Conservation (phyloP, 2,888 invertebrate species). For the Mantis religiosa region DNA sequence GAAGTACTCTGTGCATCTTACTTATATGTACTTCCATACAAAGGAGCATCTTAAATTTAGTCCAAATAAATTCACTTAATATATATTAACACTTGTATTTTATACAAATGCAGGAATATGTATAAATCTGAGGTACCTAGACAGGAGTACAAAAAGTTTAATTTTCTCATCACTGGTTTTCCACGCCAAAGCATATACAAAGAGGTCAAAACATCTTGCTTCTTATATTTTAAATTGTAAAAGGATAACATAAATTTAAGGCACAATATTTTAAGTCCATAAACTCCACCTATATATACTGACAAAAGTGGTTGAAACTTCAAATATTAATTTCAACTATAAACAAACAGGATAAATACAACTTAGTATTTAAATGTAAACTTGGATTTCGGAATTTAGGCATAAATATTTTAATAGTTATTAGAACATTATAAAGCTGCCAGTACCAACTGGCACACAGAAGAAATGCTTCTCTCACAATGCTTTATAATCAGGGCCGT, state of each 20-base stretch:
- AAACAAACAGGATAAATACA: not conserved
- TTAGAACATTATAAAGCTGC: not conserved
- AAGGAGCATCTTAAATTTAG: not conserved
- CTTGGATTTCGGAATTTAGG: not conserved
- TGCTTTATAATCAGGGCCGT: not conserved
- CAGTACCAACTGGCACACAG: not conserved
- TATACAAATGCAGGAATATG: not conserved
- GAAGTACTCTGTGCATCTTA: not conserved
- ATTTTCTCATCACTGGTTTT: not conserved
- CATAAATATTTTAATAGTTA: not conserved
- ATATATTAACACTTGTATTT: not conserved
- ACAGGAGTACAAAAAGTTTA: not conserved
- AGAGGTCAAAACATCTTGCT: not conserved
- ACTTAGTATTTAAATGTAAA: not conserved
- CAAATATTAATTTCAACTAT: not conserved
- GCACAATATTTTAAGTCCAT: not conserved
- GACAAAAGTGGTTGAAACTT: not conserved
- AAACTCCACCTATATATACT: not conserved
- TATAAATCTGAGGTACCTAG: not conserved
- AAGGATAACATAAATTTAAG: not conserved
- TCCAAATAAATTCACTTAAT: not conserved
- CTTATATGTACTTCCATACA: not conserved
- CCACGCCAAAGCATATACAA: not conserved
- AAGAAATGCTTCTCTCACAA: not conserved
- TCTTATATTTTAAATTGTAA: not conserved